phyloP scores from a whole-genome alignment of 2,797 vertebrate genomes.

The Otus scops region DNA sequence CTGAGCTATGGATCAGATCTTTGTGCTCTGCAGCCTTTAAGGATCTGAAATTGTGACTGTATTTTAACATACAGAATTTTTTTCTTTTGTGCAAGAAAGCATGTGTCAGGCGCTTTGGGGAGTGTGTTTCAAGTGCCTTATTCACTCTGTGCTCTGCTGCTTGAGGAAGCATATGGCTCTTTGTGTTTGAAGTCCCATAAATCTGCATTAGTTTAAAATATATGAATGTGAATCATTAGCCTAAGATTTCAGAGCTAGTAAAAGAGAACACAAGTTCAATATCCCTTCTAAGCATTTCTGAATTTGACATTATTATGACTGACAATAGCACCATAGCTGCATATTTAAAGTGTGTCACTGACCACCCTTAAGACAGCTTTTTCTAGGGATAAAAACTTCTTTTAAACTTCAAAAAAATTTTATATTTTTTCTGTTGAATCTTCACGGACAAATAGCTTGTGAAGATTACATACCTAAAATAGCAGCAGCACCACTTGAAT shows the following conservation, averaged over 20 bases:
- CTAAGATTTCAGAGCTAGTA: conserved; percentile 43
- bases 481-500: conserved; percentile 9
- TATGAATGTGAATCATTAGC: conserved; percentile 52
- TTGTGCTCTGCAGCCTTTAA: neutral
- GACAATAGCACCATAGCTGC: neutral
- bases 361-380: neutral
- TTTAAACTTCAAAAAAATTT: neutral
- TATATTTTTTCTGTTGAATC: neutral
- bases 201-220: conserved; percentile 66
- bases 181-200: conserved; percentile 64
- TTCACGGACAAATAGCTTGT: neutral
- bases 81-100: neutral
- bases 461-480: conserved; percentile 12
- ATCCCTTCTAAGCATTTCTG: neutral
- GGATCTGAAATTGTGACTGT: neutral
- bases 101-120: neutral
- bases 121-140: neutral
- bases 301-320: neutral
- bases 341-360: neutral
- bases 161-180: conserved; percentile 18
- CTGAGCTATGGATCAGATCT: neutral
- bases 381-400: neutral
- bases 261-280: conserved; percentile 12
- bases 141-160: neutral
- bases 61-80: neutral